Evolutionary conservation across 2,797 vertebrate genomes (phyloP).

Genomic region (Urocyon cinereoargenteus): DNA sequence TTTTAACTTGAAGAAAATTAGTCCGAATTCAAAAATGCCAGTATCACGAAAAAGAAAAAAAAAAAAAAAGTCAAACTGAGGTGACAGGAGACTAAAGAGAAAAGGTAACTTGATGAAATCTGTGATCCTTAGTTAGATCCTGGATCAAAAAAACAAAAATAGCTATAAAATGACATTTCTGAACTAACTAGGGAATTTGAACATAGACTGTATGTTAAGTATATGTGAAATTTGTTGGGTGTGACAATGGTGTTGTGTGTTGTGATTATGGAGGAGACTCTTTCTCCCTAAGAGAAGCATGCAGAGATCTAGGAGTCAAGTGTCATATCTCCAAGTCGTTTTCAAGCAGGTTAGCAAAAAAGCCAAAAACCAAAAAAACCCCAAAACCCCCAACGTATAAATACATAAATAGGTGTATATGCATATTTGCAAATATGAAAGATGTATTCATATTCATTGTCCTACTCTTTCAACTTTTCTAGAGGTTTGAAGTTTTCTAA

Average conservation of each 20-base stretch:
- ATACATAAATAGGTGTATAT: neutral
- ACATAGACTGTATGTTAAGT: neutral
- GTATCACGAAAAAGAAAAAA: neutral
- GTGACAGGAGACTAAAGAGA: neutral
- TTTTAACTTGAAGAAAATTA: neutral
- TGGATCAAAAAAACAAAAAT: neutral
- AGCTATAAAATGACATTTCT: neutral
- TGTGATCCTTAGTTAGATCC: neutral
- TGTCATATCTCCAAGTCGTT: neutral
- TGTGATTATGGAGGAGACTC: neutral
- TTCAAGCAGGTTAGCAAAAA: conserved; percentile 9
- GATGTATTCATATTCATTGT: neutral
- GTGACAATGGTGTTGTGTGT: neutral
- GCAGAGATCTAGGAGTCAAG: neutral
- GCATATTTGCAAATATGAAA: neutral
- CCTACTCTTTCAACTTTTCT: neutral
- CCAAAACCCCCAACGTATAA: neutral
- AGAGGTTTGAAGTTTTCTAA: neutral
- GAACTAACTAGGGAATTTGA: neutral
- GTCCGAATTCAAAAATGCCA: neutral
- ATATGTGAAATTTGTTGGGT: neutral
- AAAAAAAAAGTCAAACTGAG: neutral
- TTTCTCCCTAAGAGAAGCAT: neutral
- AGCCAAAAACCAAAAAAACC: neutral
- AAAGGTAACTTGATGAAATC: neutral